Percentiles rank a stretch among this genome's conserved stretches.
Conservation (phyloP, 2,113 vertebrate genomes). For the Archocentrus centrarchus region DNA sequence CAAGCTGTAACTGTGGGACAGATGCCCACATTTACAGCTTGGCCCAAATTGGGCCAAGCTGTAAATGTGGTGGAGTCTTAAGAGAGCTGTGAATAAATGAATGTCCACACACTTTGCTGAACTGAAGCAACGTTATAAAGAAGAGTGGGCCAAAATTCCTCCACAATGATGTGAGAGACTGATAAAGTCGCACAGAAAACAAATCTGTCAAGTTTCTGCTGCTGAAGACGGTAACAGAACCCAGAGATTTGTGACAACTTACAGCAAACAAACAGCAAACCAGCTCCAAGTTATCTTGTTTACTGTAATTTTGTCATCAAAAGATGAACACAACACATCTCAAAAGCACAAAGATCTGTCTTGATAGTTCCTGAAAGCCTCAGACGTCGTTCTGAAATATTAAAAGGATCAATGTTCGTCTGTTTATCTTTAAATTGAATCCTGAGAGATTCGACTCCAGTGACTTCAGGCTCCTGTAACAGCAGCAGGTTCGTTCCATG, state of each 20-base stretch:
- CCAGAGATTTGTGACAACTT: background rate
- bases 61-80: too few species aligned
- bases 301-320: background rate
- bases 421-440: background rate
- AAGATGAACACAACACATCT: background rate
- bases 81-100: too few species aligned
- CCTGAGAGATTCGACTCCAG: accelerated
- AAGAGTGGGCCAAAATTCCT: too few species aligned
- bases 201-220: too few species aligned
- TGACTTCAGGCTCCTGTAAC: accelerated
- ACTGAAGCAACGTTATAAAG: too few species aligned
- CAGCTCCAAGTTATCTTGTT: background rate
- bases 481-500: background rate
- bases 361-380: background rate
- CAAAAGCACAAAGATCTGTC: background rate
- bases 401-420: background rate
- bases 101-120: too few species aligned
- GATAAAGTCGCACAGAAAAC: too few species aligned
- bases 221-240: background rate
- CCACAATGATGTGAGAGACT: too few species aligned
- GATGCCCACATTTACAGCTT: too few species aligned
- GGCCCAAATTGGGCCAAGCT: too few species aligned
- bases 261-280: accelerated
- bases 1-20: too few species aligned
- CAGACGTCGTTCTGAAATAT: accelerated